Evolutionary conservation across 1,140 invertebrate genomes (phyloP).

Genomic region (Ectropis grisescens): DNA sequence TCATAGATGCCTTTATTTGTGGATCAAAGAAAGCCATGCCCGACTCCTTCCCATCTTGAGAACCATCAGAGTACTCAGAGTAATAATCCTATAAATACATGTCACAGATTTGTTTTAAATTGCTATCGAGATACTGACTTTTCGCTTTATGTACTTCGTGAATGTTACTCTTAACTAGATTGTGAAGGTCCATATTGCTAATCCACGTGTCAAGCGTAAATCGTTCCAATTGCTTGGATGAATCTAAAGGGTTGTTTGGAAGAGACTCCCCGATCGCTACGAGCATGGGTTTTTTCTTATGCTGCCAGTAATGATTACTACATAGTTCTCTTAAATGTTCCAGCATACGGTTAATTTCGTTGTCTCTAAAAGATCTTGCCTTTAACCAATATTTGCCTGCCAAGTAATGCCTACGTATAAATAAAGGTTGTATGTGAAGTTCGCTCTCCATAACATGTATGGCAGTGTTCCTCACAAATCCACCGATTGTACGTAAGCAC

Average conservation of each 20-base stretch:
- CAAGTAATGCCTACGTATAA: not conserved
- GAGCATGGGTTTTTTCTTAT: not conserved
- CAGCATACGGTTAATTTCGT: not conserved
- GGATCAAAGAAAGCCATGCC: conserved; percentile 1
- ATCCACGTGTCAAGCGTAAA: conserved; percentile 4
- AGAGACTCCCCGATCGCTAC: not conserved
- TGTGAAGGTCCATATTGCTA: not conserved
- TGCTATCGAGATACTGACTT: not conserved
- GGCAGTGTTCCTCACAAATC: conserved; percentile 1
- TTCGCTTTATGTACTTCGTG: not conserved
- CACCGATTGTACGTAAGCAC: conserved; percentile 1
- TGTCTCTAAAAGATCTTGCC: not conserved
- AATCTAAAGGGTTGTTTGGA: too few species aligned
- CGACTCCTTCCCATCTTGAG: not conserved
- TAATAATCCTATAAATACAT: not conserved
- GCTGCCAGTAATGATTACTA: not conserved
- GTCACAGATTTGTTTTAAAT: not conserved
- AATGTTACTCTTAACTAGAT: not conserved
- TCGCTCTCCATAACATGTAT: conserved; percentile 4
- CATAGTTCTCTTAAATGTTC: not conserved
- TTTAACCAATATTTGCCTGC: not conserved
- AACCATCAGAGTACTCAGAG: not conserved
- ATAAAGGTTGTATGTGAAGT: not conserved
- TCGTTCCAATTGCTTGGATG: not conserved
- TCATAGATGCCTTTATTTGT: not conserved